A percentile compares a stretch with the other conserved stretches of the same genome.
Evolutionary conservation across 2,888 invertebrate species (phyloP).

Genomic region (Mechanitis mazaeus): DNA sequence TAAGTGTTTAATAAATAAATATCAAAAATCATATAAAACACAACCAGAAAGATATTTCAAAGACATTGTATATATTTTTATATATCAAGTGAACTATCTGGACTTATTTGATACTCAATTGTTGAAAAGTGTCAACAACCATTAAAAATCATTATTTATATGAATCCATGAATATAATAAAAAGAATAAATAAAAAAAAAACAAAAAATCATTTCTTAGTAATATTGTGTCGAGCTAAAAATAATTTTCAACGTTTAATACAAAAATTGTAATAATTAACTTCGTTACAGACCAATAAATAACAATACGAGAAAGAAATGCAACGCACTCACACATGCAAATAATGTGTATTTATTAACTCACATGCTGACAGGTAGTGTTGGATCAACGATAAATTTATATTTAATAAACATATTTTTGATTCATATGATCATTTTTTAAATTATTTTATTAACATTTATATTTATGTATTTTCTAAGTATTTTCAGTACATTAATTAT

Average conservation of each 20-base stretch:
- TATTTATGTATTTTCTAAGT: neutral
- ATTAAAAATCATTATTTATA: too few relatives aligned
- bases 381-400: conserved; percentile 27
- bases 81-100: too few relatives aligned
- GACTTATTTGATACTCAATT: too few relatives aligned
- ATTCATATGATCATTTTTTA: too few relatives aligned
- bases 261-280: conserved; percentile 77
- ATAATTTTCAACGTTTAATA: conserved; percentile 77
- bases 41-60: too few relatives aligned
- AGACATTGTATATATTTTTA: too few relatives aligned
- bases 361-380: conserved; percentile 26
- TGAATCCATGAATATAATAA: neutral
- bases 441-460: neutral
- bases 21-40: too few relatives aligned
- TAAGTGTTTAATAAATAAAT: too few relatives aligned
- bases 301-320: conserved; percentile 75
- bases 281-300: conserved; percentile 77
- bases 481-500: too few relatives aligned
- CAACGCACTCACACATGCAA: conserved; percentile 52
- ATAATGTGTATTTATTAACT: conserved; percentile 29
- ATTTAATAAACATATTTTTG: neutral
- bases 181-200: conserved; percentile 11
- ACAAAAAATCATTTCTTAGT: conserved; percentile 48
- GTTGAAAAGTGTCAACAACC: too few relatives aligned
- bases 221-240: conserved; percentile 70